Evolutionary conservation across 2,113 vertebrate genomes (phyloP).

Genomic region (Urocitellus parryii): DNA sequence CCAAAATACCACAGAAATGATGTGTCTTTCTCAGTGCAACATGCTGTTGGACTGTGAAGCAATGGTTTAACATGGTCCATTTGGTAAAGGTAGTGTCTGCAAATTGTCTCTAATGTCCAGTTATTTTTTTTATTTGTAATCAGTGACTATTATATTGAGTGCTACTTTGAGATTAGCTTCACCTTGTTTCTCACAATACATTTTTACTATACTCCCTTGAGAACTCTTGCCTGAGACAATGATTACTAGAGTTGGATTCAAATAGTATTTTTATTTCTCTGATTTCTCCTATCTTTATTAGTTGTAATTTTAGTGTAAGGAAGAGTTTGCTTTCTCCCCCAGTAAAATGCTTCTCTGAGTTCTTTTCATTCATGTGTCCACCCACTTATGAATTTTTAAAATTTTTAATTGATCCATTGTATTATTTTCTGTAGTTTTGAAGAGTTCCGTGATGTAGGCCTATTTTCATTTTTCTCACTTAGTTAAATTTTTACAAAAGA

Average conservation of each 20-base stretch:
- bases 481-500: neutral
- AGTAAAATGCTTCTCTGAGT: neutral
- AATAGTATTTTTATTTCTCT: neutral
- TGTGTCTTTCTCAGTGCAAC: neutral
- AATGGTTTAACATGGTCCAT: neutral
- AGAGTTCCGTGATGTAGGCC: neutral
- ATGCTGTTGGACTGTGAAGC: neutral
- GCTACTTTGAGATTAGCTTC: neutral
- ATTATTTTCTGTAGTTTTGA: neutral
- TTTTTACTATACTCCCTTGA: neutral
- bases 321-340: neutral
- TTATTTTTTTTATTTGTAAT: neutral
- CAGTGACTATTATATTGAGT: neutral
- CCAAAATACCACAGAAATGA: neutral
- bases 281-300: neutral
- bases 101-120: neutral
- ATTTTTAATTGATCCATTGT: neutral
- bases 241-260: neutral
- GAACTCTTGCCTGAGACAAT: neutral
- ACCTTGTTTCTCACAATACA: neutral
- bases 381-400: neutral
- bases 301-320: neutral
- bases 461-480: slow-evolving; percentile 4
- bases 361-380: neutral
- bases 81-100: neutral